Evolutionary conservation across 2,888 invertebrate species (phyloP).

Genomic region (Cremastinae sp.): DNA sequence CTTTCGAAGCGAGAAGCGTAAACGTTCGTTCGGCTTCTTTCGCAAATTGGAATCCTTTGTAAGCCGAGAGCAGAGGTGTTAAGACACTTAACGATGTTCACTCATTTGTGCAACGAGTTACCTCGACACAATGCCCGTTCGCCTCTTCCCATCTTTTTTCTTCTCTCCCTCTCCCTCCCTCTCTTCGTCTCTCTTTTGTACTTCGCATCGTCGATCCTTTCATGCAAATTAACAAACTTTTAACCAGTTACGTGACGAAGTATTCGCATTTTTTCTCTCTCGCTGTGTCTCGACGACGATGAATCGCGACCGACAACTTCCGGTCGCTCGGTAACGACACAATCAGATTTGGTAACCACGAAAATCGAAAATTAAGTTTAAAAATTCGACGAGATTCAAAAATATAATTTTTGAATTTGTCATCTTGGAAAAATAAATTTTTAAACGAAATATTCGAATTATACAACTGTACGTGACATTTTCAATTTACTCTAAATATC

Average conservation of each 20-base stretch:
- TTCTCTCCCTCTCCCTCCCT: not conserved
- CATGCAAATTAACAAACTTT: constrained; percentile 27
- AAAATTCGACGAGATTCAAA: constrained; percentile 1
- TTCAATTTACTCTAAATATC: no score
- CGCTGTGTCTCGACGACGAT: constrained; percentile 2
- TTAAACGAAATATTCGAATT: no score
- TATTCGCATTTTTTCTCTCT: not conserved
- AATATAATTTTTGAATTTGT: not conserved
- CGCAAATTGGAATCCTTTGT: constrained; percentile 48
- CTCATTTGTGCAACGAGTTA: constrained; percentile 10
- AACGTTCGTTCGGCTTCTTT: constrained; percentile 34
- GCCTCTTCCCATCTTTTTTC: not conserved
- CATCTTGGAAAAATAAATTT: no score
- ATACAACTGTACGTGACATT: no score
- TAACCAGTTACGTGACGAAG: not conserved
- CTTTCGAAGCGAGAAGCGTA: constrained; percentile 8
- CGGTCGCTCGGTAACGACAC: constrained; percentile 7
- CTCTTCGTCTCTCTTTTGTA: not conserved
- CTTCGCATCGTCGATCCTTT: constrained; percentile 6
- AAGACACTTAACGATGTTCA: constrained; percentile 44
- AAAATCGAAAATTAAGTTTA: constrained; percentile 4
- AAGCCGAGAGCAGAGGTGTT: constrained; percentile 17
- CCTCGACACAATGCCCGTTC: not conserved
- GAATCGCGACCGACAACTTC: constrained; percentile 50
- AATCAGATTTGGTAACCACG: constrained; percentile 8